phyloP scores from a whole-genome alignment of 2,113 vertebrate species.

The Reinhardtius hippoglossoides region DNA sequence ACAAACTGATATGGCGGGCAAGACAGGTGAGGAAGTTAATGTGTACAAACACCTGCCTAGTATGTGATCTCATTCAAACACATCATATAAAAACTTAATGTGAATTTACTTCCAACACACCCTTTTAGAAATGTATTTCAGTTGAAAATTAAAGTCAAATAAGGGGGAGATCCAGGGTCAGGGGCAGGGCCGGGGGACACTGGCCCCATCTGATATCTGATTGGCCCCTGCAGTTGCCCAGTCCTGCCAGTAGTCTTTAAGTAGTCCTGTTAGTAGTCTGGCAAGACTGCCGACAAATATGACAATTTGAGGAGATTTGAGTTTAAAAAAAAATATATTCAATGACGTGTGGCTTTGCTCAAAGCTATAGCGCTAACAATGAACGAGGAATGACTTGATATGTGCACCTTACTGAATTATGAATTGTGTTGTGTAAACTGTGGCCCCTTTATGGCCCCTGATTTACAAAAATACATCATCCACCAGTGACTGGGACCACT shows the following conservation, averaged over 20 bases:
- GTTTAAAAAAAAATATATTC: neutral
- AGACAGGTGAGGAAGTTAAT: neutral
- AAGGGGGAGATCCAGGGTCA: too few relatives aligned
- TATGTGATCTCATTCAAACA: neutral
- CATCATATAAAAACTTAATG: neutral
- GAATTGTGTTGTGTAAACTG: too few relatives aligned
- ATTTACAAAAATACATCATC: neutral
- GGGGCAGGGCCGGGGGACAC: too few relatives aligned
- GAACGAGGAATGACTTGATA: neutral
- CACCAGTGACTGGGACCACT: neutral
- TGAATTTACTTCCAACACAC: too few relatives aligned
- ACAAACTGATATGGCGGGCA: neutral
- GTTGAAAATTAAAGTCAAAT: too few relatives aligned
- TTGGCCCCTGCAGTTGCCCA: too few relatives aligned
- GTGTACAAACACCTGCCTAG: neutral
- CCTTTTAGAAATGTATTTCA: too few relatives aligned
- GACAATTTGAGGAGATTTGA: neutral
- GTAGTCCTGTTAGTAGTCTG: too few relatives aligned
- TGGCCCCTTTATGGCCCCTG: neutral
- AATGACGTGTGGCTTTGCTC: neutral
- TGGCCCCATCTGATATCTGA: too few relatives aligned
- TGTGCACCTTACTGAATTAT: too few relatives aligned
- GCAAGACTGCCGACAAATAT: neutral
- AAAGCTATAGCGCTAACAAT: neutral
- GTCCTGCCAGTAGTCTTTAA: too few relatives aligned